phyloP scores from a whole-genome alignment of 2,888 invertebrate genomes.

The Sinohyriopsis cumingii region DNA sequence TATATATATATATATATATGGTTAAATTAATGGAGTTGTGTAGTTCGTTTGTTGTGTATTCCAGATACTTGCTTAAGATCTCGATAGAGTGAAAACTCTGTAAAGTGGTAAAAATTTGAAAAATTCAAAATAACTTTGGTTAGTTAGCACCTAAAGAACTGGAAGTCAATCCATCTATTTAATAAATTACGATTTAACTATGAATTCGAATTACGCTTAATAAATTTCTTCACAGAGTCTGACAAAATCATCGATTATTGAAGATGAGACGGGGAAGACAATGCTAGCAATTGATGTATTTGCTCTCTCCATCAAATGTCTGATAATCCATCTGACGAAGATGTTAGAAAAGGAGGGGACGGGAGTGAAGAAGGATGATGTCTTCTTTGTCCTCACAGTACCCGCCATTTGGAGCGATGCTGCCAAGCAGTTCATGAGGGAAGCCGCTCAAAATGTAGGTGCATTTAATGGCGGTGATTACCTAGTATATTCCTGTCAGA shows the following conservation, averaged over 20 bases:
- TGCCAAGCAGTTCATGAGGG: constrained; percentile 16
- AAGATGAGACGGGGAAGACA: constrained; percentile 13
- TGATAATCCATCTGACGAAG: constrained; percentile 11
- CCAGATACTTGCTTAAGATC: no score
- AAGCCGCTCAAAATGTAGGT: constrained; percentile 9
- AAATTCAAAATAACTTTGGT: not conserved
- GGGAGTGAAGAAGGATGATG: constrained; percentile 7
- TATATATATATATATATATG: no score
- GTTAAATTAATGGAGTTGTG: no score
- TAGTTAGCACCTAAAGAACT: constrained; percentile 1
- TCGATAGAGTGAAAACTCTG: no score
- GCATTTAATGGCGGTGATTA: no score
- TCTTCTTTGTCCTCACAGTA: constrained; percentile 13
- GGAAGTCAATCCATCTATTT: constrained; percentile 4
- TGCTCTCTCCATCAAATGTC: constrained; percentile 16
- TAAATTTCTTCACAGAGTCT: constrained; percentile 6
- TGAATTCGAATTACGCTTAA: not conserved
- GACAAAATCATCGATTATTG: constrained; percentile 6
- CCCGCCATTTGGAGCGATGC: constrained; percentile 19
- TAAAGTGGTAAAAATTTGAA: no score
- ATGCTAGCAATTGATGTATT: constrained; percentile 16
- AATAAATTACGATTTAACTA: constrained; percentile 6
- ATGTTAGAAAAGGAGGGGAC: constrained; percentile 10
- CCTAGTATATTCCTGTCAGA: no score
- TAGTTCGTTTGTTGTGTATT: no score